These are phyloP conservation scores for Xanthostigma xanthostigma DNA, from an alignment of 2,888 invertebrate genomes.

Conservation along the genomic window DNA sequence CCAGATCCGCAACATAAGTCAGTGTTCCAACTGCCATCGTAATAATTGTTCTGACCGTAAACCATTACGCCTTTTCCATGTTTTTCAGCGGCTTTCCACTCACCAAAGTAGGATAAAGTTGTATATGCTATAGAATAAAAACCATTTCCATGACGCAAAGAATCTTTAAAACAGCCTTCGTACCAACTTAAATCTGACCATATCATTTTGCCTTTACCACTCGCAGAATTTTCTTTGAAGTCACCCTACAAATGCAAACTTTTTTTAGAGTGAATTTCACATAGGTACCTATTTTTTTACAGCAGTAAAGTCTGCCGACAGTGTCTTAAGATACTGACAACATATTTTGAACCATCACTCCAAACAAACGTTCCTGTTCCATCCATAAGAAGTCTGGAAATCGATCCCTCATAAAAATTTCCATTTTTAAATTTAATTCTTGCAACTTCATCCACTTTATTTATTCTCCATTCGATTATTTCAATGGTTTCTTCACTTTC, in stretches of 20 bases:
- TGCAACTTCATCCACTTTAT: too few species aligned
- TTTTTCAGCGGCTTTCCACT: constrained; percentile 26
- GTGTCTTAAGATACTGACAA: constrained; percentile 24
- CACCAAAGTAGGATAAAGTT: constrained; percentile 24
- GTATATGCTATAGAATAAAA: constrained; percentile 18
- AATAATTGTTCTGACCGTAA: constrained; percentile 23
- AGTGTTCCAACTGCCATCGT: constrained; percentile 29
- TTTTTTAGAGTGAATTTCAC: neutral
- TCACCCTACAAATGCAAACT: constrained; percentile 29
- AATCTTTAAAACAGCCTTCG: constrained; percentile 38
- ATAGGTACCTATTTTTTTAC: too few species aligned
- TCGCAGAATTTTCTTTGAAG: constrained; percentile 37
- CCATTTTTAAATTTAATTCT: constrained; percentile 37
- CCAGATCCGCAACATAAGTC: constrained; percentile 34
- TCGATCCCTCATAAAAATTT: constrained; percentile 38
- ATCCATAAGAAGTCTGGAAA: constrained; percentile 39
- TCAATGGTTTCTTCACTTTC: too few species aligned
- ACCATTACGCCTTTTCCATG: constrained; percentile 27
- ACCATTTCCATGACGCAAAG: constrained; percentile 33
- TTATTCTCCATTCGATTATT: too few species aligned
- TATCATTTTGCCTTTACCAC: constrained; percentile 35
- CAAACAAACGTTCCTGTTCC: constrained; percentile 41
- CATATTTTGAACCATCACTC: constrained; percentile 40
- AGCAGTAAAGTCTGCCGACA: too few species aligned
- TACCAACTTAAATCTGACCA: constrained; percentile 43